phyloP scores from a whole-genome alignment of 2,797 vertebrate genomes.

The Labeo calbasu region DNA sequence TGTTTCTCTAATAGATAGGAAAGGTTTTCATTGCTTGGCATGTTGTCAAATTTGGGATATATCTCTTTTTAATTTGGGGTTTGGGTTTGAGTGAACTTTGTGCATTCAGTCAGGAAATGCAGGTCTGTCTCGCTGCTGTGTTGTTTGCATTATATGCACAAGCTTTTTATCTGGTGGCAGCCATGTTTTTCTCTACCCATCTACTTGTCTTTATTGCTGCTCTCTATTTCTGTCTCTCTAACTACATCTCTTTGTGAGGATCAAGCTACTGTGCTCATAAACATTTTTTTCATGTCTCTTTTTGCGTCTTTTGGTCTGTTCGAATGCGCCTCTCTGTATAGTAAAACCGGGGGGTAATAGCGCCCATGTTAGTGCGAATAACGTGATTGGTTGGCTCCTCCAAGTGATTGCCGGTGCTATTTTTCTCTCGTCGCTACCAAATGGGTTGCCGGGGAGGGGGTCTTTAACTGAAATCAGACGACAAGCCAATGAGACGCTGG shows the following conservation, averaged over 20 bases:
- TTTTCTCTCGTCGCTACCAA: conserved; percentile 54
- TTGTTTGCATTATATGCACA: not conserved
- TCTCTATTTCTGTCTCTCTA: conserved; percentile 21
- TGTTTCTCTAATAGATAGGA: conserved; percentile 25
- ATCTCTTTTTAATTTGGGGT: conserved; percentile 14
- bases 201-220: not conserved
- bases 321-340: conserved; percentile 26
- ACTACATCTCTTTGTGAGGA: conserved; percentile 4
- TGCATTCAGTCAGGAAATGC: conserved; percentile 2
- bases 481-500: conserved; percentile 53
- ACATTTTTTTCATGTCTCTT: conserved; percentile 23
- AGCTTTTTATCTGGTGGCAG: conserved; percentile 5
- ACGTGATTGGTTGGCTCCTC: conserved; percentile 55
- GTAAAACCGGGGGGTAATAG: conserved; percentile 33
- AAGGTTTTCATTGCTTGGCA: conserved; percentile 11
- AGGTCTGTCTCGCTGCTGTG: conserved; percentile 7
- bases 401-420: conserved; percentile 53
- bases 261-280: conserved; percentile 39
- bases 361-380: conserved; percentile 37
- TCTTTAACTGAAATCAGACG: conserved; percentile 50
- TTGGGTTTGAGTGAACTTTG: not conserved
- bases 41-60: conserved; percentile 21
- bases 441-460: conserved; percentile 56
- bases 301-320: conserved; percentile 19
- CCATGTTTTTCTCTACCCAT: conserved; percentile 13